A percentile compares a stretch with the other conserved stretches of the same genome.
Conservation (phyloP, 1,140 invertebrate genomes). For the Bombyx mori region DNA sequence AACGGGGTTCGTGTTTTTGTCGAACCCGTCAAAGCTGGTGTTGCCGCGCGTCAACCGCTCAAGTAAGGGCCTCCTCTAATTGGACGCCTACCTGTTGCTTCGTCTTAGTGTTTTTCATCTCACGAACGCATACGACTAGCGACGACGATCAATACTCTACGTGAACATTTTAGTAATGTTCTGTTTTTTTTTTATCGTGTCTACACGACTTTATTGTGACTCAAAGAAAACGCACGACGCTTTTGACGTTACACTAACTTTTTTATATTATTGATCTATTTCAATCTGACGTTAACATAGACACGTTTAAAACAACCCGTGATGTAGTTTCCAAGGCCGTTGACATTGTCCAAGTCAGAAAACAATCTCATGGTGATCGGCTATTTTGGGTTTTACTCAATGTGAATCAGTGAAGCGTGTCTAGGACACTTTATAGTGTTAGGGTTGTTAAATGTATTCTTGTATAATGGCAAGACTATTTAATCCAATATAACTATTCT, state of each 20-base stretch:
- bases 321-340: too few species aligned
- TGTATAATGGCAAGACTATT: too few species aligned
- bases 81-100: conserved; percentile 66
- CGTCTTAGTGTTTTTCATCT: conserved; percentile 44
- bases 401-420: conserved; percentile 31
- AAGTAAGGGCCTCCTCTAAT: conserved; percentile 55
- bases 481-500: too few species aligned
- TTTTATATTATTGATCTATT: too few species aligned
- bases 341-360: too few species aligned
- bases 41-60: conserved; percentile 48
- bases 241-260: too few species aligned
- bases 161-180: conserved; percentile 48
- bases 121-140: conserved; percentile 32
- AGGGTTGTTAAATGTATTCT: too few species aligned
- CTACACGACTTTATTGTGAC: too few species aligned
- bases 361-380: conserved; percentile 29
- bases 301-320: too few species aligned
- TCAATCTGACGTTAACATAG: too few species aligned
- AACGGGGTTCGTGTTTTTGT: conserved; percentile 55
- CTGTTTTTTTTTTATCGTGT: conserved; percentile 5
- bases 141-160: conserved; percentile 42
- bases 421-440: neutral
- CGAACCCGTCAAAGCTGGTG: conserved; percentile 48
- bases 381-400: conserved; percentile 39
- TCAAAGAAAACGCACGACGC: too few species aligned